phyloP scores from a whole-genome alignment of 2,888 invertebrate genomes.

The Odontocerum albicorne region DNA sequence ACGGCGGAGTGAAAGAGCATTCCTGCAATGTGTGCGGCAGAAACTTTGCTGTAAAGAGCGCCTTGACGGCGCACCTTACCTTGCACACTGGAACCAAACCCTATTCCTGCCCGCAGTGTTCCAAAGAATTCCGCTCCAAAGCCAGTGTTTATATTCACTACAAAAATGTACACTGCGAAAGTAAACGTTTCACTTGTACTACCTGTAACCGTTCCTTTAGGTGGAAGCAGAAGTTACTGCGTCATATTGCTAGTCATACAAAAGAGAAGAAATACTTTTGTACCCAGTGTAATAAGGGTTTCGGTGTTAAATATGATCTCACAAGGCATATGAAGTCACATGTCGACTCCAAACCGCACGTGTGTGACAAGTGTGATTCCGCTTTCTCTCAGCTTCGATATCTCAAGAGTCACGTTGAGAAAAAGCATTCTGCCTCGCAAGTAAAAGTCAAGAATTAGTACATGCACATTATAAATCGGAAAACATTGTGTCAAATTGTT shows the following conservation, averaged over 20 bases:
- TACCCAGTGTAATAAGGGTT: constrained; percentile 51
- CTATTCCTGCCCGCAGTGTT: constrained; percentile 51
- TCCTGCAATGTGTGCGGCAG: constrained; percentile 54
- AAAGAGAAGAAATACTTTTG: constrained; percentile 49
- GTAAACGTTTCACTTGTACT: constrained; percentile 41
- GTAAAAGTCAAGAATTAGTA: not conserved
- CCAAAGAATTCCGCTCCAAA: constrained; percentile 52
- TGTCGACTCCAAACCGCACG: constrained; percentile 45
- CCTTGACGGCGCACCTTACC: constrained; percentile 50
- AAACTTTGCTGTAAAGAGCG: constrained; percentile 50
- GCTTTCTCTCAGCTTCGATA: constrained; percentile 57
- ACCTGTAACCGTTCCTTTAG: constrained; percentile 50
- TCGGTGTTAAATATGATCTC: constrained; percentile 52
- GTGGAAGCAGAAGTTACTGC: constrained; percentile 50
- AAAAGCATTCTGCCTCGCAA: constrained; percentile 41
- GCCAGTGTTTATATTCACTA: constrained; percentile 56
- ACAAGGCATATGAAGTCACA: constrained; percentile 57
- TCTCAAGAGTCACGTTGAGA: constrained; percentile 51
- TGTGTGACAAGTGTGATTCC: constrained; percentile 51
- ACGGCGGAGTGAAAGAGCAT: constrained; percentile 50
- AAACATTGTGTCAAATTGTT: no score
- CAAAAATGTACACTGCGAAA: constrained; percentile 49
- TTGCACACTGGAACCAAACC: constrained; percentile 50
- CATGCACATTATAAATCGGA: no score
- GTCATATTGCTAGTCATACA: constrained; percentile 51